Evolutionary conservation across 2,113 vertebrate genomes (phyloP).

Genomic region (Poeciliopsis prolifica): DNA sequence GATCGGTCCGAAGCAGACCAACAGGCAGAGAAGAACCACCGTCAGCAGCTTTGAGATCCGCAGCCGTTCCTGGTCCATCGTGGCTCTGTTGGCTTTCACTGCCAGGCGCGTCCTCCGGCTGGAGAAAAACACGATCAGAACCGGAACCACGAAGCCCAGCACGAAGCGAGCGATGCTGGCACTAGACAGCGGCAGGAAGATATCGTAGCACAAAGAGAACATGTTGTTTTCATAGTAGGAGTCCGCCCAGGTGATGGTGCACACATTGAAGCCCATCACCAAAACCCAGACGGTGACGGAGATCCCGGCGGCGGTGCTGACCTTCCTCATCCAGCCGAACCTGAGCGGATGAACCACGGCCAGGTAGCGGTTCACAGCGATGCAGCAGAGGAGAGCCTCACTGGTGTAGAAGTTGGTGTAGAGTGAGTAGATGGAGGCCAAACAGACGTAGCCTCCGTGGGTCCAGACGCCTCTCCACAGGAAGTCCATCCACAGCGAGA

Average conservation of each 20-base stretch:
- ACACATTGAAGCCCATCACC: conserved; percentile 78
- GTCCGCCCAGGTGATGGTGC: conserved; percentile 74
- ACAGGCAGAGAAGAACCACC: conserved; percentile 79
- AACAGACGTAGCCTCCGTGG: conserved; percentile 63
- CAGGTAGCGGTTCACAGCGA: conserved; percentile 86
- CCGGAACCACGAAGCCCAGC: conserved; percentile 81
- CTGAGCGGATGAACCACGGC: conserved; percentile 87
- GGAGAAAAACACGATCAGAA: conserved; percentile 81
- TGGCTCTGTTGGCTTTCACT: conserved; percentile 84
- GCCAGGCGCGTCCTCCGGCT: conserved; percentile 81
- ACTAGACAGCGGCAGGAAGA: conserved; percentile 76
- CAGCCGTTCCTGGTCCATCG: conserved; percentile 78
- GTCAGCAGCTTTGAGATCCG: conserved; percentile 81
- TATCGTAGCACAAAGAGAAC: conserved; percentile 81
- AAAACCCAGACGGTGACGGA: conserved; percentile 81
- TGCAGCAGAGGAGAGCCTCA: conserved; percentile 86
- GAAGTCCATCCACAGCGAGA: conserved; percentile 86
- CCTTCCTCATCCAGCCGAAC: conserved; percentile 79
- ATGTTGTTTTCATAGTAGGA: conserved; percentile 37
- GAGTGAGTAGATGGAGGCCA: conserved; percentile 74
- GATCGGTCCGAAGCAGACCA: conserved; percentile 87
- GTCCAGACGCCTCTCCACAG: conserved; percentile 81
- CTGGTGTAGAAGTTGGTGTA: conserved; percentile 89
- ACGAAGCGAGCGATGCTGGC: conserved; percentile 77
- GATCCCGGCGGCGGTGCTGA: conserved; percentile 71